phyloP scores from a whole-genome alignment of 2,888 invertebrate species.

The Lordiphosa fenestrarum region DNA sequence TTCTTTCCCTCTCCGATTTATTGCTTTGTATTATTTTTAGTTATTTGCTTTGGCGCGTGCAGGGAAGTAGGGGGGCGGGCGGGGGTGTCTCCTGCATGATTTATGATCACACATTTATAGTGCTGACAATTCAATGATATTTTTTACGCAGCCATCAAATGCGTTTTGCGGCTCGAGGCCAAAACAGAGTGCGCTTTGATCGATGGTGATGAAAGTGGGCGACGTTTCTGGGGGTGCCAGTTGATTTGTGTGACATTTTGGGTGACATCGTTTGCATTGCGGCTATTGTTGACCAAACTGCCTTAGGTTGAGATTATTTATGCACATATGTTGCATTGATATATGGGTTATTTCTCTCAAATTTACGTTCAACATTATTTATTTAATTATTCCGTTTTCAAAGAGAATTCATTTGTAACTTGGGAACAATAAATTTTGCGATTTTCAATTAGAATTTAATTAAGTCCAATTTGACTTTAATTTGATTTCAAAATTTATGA shows the following conservation, averaged over 20 bases:
- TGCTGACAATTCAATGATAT: constrained; percentile 73
- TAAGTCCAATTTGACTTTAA: no score
- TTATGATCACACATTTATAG: constrained; percentile 70
- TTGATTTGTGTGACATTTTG: constrained; percentile 51
- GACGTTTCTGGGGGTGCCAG: background rate
- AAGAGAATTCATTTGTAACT: no score
- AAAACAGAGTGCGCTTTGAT: constrained; percentile 45
- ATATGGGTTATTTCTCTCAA: constrained; percentile 15
- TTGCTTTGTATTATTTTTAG: constrained; percentile 22
- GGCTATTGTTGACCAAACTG: constrained; percentile 46
- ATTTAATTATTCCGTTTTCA: no score
- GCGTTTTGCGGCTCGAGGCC: constrained; percentile 18
- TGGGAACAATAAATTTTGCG: no score
- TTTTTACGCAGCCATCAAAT: constrained; percentile 46
- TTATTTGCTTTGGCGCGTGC: constrained; percentile 16
- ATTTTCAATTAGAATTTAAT: no score
- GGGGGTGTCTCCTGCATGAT: constrained; percentile 46
- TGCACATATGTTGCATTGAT: constrained; percentile 21
- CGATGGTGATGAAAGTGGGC: constrained; percentile 36
- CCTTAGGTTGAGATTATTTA: constrained; percentile 45
- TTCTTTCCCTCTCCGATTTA: background rate
- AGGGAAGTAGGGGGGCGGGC: background rate
- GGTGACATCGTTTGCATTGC: constrained; percentile 54
- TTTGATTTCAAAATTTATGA: no score
- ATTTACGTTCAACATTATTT: no score